A percentile compares a stretch with the other conserved stretches of the same genome.
Conservation (phyloP, 2,888 invertebrate genomes). For the Allacma fusca region DNA sequence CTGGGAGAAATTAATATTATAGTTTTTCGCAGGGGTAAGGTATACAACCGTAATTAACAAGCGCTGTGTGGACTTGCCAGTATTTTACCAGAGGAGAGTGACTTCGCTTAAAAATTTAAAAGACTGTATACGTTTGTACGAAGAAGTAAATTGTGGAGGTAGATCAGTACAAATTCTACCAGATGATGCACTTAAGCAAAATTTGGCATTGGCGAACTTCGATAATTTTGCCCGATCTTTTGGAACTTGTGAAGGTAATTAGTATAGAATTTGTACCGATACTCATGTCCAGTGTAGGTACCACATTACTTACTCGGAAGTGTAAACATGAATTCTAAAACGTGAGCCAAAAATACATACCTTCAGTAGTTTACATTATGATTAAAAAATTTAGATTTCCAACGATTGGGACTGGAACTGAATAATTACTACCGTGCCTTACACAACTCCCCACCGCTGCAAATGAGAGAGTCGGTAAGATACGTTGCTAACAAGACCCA, state of each 20-base stretch:
- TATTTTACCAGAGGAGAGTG: not conserved
- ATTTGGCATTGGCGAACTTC: not conserved
- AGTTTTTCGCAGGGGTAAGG: not conserved
- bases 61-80: not conserved
- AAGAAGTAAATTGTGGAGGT: constrained; percentile 14
- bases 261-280: not conserved
- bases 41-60: no score
- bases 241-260: constrained; percentile 23
- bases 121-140: constrained; percentile 2
- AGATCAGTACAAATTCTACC: constrained; percentile 8
- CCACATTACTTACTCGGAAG: no score
- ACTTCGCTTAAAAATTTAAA: constrained; percentile 6
- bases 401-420: constrained; percentile 7
- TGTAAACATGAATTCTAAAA: no score
- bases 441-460: not conserved
- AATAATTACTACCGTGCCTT: constrained; percentile 14
- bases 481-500: no score
- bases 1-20: not conserved
- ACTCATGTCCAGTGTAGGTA: no score
- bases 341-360: no score
- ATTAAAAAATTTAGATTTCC: constrained; percentile 17
- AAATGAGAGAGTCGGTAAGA: constrained; percentile 30
- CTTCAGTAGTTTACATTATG: no score
- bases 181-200: not conserved
- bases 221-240: constrained; percentile 4